A percentile compares a stretch with the other conserved stretches of the same genome.
These are phyloP conservation scores for Peucedramus taeniatus DNA, from an alignment of 2,113 vertebrate species.

Conservation along the genomic window DNA sequence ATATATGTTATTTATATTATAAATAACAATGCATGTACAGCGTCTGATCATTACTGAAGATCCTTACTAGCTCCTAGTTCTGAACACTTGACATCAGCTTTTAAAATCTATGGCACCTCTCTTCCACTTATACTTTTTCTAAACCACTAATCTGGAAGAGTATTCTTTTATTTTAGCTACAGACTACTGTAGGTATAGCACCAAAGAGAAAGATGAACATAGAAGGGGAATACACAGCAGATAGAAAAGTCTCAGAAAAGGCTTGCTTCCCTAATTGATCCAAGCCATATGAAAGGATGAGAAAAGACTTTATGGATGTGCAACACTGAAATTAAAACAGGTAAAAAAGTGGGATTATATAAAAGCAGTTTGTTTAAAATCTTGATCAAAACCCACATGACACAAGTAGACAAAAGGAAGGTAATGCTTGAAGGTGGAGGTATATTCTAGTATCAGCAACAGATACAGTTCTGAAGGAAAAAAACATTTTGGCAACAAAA, in stretches of 20 bases:
- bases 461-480: not conserved
- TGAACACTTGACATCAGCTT: not conserved
- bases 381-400: not conserved
- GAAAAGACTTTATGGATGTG: not conserved
- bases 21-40: too few species aligned
- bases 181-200: not conserved
- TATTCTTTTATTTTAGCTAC: not conserved
- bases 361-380: not conserved
- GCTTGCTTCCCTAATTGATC: not conserved
- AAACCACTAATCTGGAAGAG: not conserved
- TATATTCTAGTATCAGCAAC: not conserved
- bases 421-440: not conserved
- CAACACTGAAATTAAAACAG: not conserved
- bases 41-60: not conserved
- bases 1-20: too few species aligned
- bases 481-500: not conserved
- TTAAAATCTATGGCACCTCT: not conserved
- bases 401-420: not conserved
- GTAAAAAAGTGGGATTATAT: not conserved
- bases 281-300: not conserved
- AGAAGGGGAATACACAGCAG: not conserved
- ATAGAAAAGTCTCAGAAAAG: not conserved
- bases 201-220: not conserved
- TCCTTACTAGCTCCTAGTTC: not conserved
- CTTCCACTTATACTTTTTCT: not conserved